phyloP scores from a whole-genome alignment of 2,888 invertebrate genomes.

The Helicoverpa assulta region DNA sequence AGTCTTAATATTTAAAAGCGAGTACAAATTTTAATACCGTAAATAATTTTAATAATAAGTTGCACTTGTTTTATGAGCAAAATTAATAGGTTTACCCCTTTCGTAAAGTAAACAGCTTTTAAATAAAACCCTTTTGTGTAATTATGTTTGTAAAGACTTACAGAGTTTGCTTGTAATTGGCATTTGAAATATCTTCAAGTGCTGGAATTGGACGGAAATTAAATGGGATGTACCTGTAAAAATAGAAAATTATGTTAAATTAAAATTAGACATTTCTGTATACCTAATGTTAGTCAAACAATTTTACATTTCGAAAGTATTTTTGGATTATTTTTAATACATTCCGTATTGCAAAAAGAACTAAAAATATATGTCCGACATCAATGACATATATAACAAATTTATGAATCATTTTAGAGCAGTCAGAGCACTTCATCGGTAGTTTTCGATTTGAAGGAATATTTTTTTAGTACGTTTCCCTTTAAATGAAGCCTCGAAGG shows the following conservation, averaged over 20 bases:
- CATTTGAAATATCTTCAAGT: constrained; percentile 21
- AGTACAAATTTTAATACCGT: not conserved
- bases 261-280: not conserved
- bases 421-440: no score
- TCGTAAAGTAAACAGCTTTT: constrained; percentile 8
- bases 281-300: no score
- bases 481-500: no score
- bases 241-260: constrained; percentile 4
- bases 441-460: no score
- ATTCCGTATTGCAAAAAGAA: no score
- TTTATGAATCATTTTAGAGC: no score
- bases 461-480: no score
- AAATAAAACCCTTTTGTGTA: constrained; percentile 22
- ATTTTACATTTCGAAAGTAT: no score
- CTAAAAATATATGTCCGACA: no score
- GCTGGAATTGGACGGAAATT: constrained; percentile 48
- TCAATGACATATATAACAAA: no score
- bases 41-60: not conserved
- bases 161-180: constrained; percentile 16
- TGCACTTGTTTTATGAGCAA: constrained; percentile 1
- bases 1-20: not conserved
- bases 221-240: constrained; percentile 34
- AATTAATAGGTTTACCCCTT: constrained; percentile 3
- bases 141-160: constrained; percentile 36
- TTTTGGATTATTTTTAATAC: no score